Conservation (phyloP, 2,888 invertebrate species). For the Nomada ruficornis region DNA sequence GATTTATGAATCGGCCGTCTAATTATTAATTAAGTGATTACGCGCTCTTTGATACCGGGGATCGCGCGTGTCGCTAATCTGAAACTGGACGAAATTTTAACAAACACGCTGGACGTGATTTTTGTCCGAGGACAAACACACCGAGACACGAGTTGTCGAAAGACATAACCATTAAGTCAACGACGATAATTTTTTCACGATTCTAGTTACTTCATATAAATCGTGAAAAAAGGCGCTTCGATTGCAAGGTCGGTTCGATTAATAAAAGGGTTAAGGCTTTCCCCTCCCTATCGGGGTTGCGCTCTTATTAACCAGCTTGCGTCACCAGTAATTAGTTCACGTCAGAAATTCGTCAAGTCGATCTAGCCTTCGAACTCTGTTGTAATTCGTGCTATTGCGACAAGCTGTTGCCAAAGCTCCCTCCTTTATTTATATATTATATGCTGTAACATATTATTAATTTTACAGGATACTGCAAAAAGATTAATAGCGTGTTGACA, state of each 20-base stretch:
- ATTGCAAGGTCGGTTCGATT: background rate
- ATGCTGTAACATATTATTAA: too few species aligned
- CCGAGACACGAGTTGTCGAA: too few species aligned
- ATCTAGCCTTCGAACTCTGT: conserved; percentile 39
- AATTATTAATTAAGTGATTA: conserved; percentile 57
- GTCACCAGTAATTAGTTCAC: conserved; percentile 29
- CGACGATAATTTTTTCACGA: background rate
- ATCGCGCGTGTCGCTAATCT: conserved; percentile 9
- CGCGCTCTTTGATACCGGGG: conserved; percentile 3
- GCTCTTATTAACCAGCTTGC: conserved; percentile 17
- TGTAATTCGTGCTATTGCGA: conserved; percentile 34
- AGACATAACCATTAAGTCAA: too few species aligned
- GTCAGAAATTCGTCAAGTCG: conserved; percentile 29
- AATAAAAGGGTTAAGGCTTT: conserved; percentile 8
- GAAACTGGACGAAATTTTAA: background rate
- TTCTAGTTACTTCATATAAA: background rate
- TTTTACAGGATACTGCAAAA: too few species aligned
- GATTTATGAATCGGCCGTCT: conserved; percentile 52
- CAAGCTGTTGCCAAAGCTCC: background rate
- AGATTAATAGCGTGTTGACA: too few species aligned
- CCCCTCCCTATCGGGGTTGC: background rate
- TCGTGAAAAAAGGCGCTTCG: too few species aligned
- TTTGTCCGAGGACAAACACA: too few species aligned
- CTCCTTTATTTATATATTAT: background rate
- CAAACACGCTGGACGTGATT: background rate